These are phyloP conservation scores for Coreius guichenoti DNA, from an alignment of 2,797 vertebrate species.

Conservation along the genomic window DNA sequence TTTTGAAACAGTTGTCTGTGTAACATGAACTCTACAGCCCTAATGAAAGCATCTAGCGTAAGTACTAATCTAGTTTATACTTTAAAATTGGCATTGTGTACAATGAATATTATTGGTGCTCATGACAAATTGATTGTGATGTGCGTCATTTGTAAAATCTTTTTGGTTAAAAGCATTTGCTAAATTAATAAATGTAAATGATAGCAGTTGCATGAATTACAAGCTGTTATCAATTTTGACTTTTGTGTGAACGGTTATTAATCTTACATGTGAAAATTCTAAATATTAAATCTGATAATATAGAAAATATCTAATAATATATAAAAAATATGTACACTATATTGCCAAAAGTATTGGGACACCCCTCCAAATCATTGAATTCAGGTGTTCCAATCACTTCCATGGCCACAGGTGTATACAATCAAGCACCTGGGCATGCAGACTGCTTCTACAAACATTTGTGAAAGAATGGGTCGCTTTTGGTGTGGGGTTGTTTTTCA, in stretches of 20 bases:
- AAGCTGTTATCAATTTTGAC: neutral
- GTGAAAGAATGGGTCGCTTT: too few species aligned
- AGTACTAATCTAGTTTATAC: neutral
- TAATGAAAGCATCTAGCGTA: neutral
- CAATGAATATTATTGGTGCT: neutral
- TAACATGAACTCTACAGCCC: neutral
- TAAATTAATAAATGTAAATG: neutral
- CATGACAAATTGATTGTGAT: neutral
- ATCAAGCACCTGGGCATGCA: too few species aligned
- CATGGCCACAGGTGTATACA: too few species aligned
- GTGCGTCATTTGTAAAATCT: constrained; percentile 14
- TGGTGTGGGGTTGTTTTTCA: too few species aligned
- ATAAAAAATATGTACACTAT: too few species aligned
- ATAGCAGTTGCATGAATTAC: neutral
- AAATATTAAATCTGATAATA: neutral
- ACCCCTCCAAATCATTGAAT: too few species aligned
- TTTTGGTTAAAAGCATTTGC: neutral
- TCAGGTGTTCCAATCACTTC: too few species aligned
- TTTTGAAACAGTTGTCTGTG: neutral
- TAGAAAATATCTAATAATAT: too few species aligned
- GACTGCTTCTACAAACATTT: too few species aligned
- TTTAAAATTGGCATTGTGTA: neutral
- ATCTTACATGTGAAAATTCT: neutral
- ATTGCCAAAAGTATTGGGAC: too few species aligned
- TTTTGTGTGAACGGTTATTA: neutral